phyloP scores from a whole-genome alignment of 2,888 invertebrate genomes.

The Hydrotaea cyrtoneurina region DNA sequence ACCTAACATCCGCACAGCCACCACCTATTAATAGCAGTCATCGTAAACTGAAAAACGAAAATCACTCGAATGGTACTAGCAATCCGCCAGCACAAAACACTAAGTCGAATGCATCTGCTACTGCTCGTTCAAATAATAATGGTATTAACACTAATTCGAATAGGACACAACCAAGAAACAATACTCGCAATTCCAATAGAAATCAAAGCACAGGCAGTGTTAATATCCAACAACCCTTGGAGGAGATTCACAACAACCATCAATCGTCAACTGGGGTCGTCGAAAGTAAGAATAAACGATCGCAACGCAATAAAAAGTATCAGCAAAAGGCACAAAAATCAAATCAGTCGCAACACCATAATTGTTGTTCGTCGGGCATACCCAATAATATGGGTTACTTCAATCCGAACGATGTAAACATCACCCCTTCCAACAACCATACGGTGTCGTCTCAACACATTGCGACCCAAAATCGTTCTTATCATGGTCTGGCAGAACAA shows the following conservation, averaged over 20 bases:
- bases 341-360: conserved; percentile 62
- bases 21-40: conserved; percentile 3
- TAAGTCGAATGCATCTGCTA: background rate
- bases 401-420: conserved; percentile 75
- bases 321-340: conserved; percentile 68
- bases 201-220: conserved; percentile 32
- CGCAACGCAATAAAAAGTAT: conserved; percentile 70
- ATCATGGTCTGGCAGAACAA: conserved; percentile 56
- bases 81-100: conserved; percentile 18
- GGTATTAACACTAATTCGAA: conserved; percentile 13
- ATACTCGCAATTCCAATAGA: conserved; percentile 56
- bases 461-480: conserved; percentile 47
- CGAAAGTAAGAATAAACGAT: conserved; percentile 66
- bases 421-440: conserved; percentile 68
- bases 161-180: conserved; percentile 47
- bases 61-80: conserved; percentile 13
- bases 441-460: conserved; percentile 42
- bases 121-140: conserved; percentile 7
- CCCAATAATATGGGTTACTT: conserved; percentile 78
- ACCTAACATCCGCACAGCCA: background rate
- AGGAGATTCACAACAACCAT: conserved; percentile 33
- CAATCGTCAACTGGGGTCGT: background rate
- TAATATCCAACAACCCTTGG: conserved; percentile 23
- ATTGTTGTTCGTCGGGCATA: conserved; percentile 75
- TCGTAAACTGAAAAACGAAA: conserved; percentile 40